Base-by-base conservation (phyloP, 2,113 vertebrate genomes). In the Psettodes erumei region DNA sequence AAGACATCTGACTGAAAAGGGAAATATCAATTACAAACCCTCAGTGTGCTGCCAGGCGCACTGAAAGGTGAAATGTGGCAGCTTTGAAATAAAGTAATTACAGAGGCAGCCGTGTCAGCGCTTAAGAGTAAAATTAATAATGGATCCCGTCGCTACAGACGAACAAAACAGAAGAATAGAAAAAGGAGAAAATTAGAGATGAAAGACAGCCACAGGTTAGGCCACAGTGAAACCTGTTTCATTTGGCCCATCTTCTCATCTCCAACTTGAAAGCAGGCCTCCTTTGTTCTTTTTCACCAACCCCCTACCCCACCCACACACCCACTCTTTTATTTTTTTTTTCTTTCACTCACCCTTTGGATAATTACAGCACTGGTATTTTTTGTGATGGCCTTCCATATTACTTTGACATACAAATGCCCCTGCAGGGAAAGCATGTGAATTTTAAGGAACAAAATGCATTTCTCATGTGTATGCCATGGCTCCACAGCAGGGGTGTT, bases 51-150 rank as follows among this genome's bases (percentile, higher is more conserved):
- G 58, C 56, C 47, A 47, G 67, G 32, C 7, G 1, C 59, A 76
- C 66, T 71, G 54, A 42, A 69, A 73, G 53, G 73, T 56, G 51
- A 84, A 71, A 43, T 5, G 15, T 19, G 30, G 69, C 42, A 53
- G 72, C 72, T 82, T 80, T 84, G 81, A 82, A 81, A 77, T 68
- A 63, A 79, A 77, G 48, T 75, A 68, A 83, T 85, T 83, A 71
- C 59, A 12, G 21, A 45, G 66, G 67, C 65, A 73, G 68, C 35
- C 54, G 1, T 85, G 81, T 81, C 63, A 77, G n/a, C 4, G 19
- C 58, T 72, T 69, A 83, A 81, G 75, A 79, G 68, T 56, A 61
- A 82, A 82, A 70, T 64, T 23, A 70, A 86, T 88, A 75, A 82
- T 66, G 7, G 1, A 35, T 60, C 37, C 12, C 0, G 53, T 69